These are phyloP conservation scores for Hypotaenidia philippensis DNA, from an alignment of 2,797 vertebrate species.

Conservation along the genomic window DNA sequence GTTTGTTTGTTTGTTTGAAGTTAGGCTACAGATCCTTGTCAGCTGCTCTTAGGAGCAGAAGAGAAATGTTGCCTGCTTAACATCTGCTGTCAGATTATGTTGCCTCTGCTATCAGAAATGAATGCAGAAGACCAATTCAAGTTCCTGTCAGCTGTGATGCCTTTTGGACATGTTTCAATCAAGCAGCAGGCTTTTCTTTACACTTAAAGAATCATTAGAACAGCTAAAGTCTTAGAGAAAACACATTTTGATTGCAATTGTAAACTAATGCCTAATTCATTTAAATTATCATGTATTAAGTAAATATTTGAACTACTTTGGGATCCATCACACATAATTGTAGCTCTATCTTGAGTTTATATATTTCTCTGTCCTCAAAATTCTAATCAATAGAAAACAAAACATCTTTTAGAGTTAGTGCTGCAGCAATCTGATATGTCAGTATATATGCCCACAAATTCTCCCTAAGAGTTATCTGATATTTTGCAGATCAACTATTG, in stretches of 20 bases:
- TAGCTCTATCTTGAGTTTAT: constrained; percentile 34
- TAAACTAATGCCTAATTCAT: constrained; percentile 61
- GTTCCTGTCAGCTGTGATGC: constrained; percentile 75
- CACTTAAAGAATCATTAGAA: constrained; percentile 74
- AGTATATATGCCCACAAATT: not conserved
- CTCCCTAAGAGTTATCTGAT: not conserved
- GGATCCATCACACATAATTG: constrained; percentile 56
- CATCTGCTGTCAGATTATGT: constrained; percentile 72
- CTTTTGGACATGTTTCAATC: constrained; percentile 78
- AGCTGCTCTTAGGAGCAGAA: constrained; percentile 59
- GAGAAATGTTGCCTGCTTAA: constrained; percentile 62
- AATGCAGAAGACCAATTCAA: constrained; percentile 74
- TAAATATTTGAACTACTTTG: constrained; percentile 71
- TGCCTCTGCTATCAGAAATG: constrained; percentile 68
- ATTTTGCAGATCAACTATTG: not conserved
- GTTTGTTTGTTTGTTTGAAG: constrained; percentile 53
- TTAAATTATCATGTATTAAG: constrained; percentile 65
- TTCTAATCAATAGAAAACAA: constrained; percentile 48
- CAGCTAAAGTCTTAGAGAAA: constrained; percentile 58
- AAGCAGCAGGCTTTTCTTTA: constrained; percentile 74
- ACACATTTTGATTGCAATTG: constrained; percentile 66
- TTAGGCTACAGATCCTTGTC: constrained; percentile 49
- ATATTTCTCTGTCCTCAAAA: constrained; percentile 33
- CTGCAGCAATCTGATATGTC: not conserved
- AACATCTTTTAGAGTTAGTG: not conserved